Conservation (phyloP, 2,888 invertebrate species). For the Drosophila cognata region DNA sequence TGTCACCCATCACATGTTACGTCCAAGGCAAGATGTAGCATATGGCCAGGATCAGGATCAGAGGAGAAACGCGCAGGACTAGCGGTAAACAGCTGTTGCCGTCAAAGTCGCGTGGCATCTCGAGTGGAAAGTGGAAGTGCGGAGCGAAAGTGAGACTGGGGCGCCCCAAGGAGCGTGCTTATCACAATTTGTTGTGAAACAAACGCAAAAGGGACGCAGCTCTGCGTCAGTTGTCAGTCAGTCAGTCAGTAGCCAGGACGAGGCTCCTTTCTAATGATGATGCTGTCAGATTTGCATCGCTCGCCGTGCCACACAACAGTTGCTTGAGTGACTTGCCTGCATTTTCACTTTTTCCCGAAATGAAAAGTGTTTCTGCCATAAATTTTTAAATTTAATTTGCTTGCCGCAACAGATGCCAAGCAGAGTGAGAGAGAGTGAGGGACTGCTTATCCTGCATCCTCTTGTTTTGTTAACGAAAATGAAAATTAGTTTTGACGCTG, state of each 20-base stretch:
- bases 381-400: conserved; percentile 70
- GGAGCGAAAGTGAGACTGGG: conserved; percentile 62
- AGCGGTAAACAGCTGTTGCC: conserved; percentile 59
- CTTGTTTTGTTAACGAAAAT: conserved; percentile 58
- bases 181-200: conserved; percentile 68
- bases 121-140: conserved; percentile 33
- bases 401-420: conserved; percentile 67
- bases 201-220: conserved; percentile 12
- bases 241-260: conserved; percentile 56
- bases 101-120: conserved; percentile 54
- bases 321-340: conserved; percentile 32
- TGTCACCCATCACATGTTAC: conserved; percentile 69
- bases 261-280: conserved; percentile 64
- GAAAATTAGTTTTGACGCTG: conserved; percentile 78
- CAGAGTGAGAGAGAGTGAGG: conserved; percentile 3
- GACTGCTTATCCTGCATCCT: conserved; percentile 16
- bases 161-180: conserved; percentile 76
- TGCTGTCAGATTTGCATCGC: conserved; percentile 76
- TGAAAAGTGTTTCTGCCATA: conserved; percentile 72
- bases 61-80: conserved; percentile 20
- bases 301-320: conserved; percentile 52
- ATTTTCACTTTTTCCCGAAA: conserved; percentile 75
- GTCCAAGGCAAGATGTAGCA: conserved; percentile 22
- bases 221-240: conserved; percentile 77
- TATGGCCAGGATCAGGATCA: conserved; percentile 47